Conservation (phyloP, 2,797 vertebrate genomes). For the Centropyge bicolor region DNA sequence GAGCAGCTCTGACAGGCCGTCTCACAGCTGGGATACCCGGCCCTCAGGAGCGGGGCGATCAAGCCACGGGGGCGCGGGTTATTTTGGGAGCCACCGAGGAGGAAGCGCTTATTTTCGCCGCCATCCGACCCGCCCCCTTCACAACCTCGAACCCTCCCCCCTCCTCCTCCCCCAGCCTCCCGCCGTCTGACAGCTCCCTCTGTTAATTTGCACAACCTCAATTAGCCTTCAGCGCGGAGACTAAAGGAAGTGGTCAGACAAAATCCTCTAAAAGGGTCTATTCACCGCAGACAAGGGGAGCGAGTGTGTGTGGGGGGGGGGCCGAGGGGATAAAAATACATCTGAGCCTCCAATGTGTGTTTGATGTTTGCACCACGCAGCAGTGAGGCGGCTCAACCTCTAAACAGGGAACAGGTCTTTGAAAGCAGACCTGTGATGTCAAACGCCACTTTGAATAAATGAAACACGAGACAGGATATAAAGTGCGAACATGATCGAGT, state of each 20-base stretch:
- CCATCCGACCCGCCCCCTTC: background rate
- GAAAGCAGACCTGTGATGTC: slow-evolving; percentile 67
- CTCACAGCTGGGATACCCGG: slow-evolving; percentile 75
- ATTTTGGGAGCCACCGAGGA: slow-evolving; percentile 68
- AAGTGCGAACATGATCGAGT: too few species aligned
- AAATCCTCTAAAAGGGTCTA: slow-evolving; percentile 62
- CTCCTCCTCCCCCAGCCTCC: slow-evolving; percentile 2
- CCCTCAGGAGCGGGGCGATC: slow-evolving; percentile 56
- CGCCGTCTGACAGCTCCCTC: slow-evolving; percentile 67
- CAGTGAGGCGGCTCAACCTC: slow-evolving; percentile 43
- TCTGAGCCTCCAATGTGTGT: slow-evolving; percentile 65
- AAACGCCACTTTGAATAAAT: slow-evolving; percentile 45
- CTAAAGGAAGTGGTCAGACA: slow-evolving; percentile 73
- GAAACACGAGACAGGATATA: background rate
- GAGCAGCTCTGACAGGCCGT: slow-evolving; percentile 55
- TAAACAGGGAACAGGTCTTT: slow-evolving; percentile 56
- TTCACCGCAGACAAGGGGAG: slow-evolving; percentile 53
- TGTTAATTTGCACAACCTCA: slow-evolving; percentile 78
- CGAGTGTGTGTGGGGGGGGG: slow-evolving; percentile 23
- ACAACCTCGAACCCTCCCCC: background rate
- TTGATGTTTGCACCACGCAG: slow-evolving; percentile 70
- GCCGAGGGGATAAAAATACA: slow-evolving; percentile 69
- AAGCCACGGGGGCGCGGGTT: slow-evolving; percentile 61
- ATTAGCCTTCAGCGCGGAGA: slow-evolving; percentile 72
- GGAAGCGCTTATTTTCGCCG: slow-evolving; percentile 56